Base-by-base conservation (phyloP, 1,140 invertebrate genomes). In the Drosophila fuyamai region DNA sequence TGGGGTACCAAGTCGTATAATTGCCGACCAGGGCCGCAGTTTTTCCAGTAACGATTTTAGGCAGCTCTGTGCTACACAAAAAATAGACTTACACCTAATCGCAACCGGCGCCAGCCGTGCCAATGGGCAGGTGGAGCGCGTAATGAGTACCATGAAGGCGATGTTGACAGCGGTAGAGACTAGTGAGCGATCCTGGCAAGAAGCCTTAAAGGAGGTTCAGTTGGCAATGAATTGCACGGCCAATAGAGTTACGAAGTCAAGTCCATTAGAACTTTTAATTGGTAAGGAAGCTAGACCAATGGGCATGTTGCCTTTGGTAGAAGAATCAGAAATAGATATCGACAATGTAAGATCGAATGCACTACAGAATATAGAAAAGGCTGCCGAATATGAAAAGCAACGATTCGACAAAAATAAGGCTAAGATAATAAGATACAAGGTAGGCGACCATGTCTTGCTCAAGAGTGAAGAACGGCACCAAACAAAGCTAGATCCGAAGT, bases 241-340 rank as follows among this genome's bases (percentile, higher is more conserved):
- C 12, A 50, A 50, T 50, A 29, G 4, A 50, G 13, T 29, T 6
- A 50, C 47, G 13, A 50, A 10, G 9, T 5, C 9, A 14, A 18
- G 32, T 50, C 47, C 32, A 16, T 43, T 32, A 48, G 27, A 48
- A n/a, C 23, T 38, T 13, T 29, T 46, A 41, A 51, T 61, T 41
- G 47, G 48, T 35, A 61, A 51, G n/a, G 57, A 59, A 32, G 44
- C 32, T 36, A 40, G 18, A 46, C 57, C 44, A 59, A 41, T 61
- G 58, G 36, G 58, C 46, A 43, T 43, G 58, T 41, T 51, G 47
- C n/a, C 58, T 8, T 13, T 51, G 58, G 14, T 51, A 53, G 14
- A 61, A 12, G 10, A 12, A 23, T 1, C 9, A 16, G 14, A 43
- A 14, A 50, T 50, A 13, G 46, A 60, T 27, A 27, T 29, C 12